Base-by-base conservation (phyloP, 2,888 invertebrate species). In the Cantharis lateralis region DNA sequence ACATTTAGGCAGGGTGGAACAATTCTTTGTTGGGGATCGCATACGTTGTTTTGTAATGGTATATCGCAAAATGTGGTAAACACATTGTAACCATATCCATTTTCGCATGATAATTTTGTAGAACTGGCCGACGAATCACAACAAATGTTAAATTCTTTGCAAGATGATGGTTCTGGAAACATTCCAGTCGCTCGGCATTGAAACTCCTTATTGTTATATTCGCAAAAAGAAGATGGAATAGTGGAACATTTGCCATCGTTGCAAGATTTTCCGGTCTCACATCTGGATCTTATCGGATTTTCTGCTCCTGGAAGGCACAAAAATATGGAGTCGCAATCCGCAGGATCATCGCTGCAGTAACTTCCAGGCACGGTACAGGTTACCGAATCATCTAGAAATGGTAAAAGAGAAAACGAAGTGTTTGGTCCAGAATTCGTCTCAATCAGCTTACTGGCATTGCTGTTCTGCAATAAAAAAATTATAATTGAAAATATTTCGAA, bases 81-180 rank as follows among this genome's bases (percentile, higher is more conserved):
- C 5, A 62, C 26, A 16, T 70, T 63, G 15, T 74, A 74, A 3
- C 20, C 32, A 18, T n/a, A 15, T 18, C 63, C 63, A 7, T 26
- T 10, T 0, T 28, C 16, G 10, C 72, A 72, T 0, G n/a, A 3
- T 13, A 48, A 48, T 48, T n/a, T n/a, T n/a, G 5, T 0, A 3
- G 66, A 1, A 15, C 13, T 18, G 0, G n/a, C 9, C 62, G 15
- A 13, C 63, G 13, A n/a, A 61, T 64, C 68, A 10, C 70, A 70
- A 16, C 78, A 78, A 1, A 76, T 68, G 48, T 78, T 68, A 64
- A 71, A 78, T 18, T 28, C 63, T 18, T 26, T 15, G 18, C 78
- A 78, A 61, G 74, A 26, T 0, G 24, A 28, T 3, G 76, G 76
- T 69, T 78, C 74, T 7, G 78, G 78, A 61, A 62, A 76, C 15